These are phyloP conservation scores for Rattus rattus DNA, from an alignment of 2,113 vertebrate species.

Conservation along the genomic window DNA sequence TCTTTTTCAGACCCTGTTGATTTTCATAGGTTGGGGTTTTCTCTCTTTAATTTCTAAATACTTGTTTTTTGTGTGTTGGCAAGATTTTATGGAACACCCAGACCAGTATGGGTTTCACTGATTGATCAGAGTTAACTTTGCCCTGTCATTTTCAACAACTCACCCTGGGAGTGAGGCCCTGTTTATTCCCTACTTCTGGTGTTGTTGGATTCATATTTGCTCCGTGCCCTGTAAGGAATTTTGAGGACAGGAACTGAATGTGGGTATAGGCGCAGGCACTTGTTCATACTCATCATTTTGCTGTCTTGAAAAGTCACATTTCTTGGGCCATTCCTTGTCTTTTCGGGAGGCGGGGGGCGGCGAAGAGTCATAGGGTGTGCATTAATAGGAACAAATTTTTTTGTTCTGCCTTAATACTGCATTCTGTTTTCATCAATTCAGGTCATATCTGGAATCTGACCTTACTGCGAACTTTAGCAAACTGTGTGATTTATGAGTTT, in stretches of 20 bases:
- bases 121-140: constrained; percentile 28
- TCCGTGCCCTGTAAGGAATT: neutral
- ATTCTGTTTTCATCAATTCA: constrained; percentile 70
- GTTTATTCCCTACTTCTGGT: neutral
- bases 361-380: constrained; percentile 9
- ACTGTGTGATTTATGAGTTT: constrained; percentile 52
- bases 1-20: neutral
- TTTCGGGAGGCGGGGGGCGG: neutral
- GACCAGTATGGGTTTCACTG: neutral
- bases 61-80: neutral
- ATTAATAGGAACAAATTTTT: neutral
- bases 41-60: neutral
- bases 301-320: neutral
- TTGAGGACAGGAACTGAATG: constrained; percentile 33
- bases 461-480: constrained; percentile 63
- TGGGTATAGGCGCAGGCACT: constrained; percentile 27
- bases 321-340: constrained; percentile 41
- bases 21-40: constrained; percentile 25
- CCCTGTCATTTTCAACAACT: constrained; percentile 10
- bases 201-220: constrained; percentile 3
- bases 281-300: constrained; percentile 30
- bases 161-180: neutral
- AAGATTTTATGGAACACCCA: constrained; percentile 8
- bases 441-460: constrained; percentile 47
- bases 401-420: constrained; percentile 53